These are phyloP conservation scores for Chydorus sphaericus DNA, from an alignment of 2,888 invertebrate species.

Conservation along the genomic window DNA sequence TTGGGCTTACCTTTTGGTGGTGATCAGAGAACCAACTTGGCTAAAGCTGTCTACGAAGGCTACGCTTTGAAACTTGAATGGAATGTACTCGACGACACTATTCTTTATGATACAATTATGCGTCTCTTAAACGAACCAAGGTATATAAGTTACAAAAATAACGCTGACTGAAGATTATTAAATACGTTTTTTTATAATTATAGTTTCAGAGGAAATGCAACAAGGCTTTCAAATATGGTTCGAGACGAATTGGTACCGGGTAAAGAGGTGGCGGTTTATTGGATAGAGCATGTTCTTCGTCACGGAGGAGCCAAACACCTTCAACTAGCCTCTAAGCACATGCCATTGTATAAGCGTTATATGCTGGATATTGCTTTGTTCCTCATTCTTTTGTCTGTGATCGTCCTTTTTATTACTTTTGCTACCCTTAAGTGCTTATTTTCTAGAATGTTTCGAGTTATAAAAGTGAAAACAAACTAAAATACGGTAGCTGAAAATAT, in stretches of 20 bases:
- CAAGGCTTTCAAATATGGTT: not conserved
- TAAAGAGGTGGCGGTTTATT: not conserved
- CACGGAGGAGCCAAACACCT: not conserved
- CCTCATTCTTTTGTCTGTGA: not conserved
- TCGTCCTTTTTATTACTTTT: not conserved
- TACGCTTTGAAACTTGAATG: not conserved
- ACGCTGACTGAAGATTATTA: too few relatives aligned
- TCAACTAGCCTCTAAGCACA: not conserved
- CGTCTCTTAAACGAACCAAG: not conserved
- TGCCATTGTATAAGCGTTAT: not conserved
- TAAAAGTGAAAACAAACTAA: too few relatives aligned
- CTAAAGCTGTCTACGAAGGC: not conserved
- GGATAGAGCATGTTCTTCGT: not conserved
- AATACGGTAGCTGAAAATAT: too few relatives aligned
- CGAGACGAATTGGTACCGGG: not conserved
- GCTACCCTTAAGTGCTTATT: too few relatives aligned
- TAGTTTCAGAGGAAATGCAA: not conserved
- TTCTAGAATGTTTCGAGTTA: too few relatives aligned
- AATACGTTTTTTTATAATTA: too few relatives aligned
- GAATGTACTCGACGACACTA: not conserved
- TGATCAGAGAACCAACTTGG: slow-evolving; percentile 5
- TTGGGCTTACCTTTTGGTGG: not conserved
- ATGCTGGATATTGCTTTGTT: not conserved
- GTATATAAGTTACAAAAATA: not conserved
- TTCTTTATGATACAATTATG: not conserved